A percentile compares a stretch with the other conserved stretches of the same genome.
Evolutionary conservation across 2,888 invertebrate genomes (phyloP).

Genomic region (Caenorhabditis japonica): DNA sequence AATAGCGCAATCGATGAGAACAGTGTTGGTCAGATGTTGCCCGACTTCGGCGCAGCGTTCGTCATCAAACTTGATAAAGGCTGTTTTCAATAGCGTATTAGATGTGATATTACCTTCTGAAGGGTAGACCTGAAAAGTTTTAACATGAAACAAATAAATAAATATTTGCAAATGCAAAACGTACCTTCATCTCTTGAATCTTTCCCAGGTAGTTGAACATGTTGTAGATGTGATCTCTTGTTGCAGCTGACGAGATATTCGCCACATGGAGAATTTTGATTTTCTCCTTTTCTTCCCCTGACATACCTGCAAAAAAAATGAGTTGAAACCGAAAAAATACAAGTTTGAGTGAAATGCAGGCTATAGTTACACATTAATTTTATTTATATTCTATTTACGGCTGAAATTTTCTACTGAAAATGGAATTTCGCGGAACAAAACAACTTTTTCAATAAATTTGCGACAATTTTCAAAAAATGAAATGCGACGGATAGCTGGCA

Average conservation of each 20-base stretch:
- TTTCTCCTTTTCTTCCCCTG: conserved; percentile 55
- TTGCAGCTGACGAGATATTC: conserved; percentile 75
- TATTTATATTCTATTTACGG: too few relatives aligned
- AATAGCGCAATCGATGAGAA: conserved; percentile 96
- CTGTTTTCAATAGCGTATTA: conserved; percentile 82
- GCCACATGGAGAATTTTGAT: conserved; percentile 73
- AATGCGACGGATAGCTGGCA: conserved; percentile 24
- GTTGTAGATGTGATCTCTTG: conserved; percentile 73
- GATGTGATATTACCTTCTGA: conserved; percentile 66
- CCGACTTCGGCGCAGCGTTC: conserved; percentile 90
- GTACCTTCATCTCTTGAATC: conserved; percentile 75
- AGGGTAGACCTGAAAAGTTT: conserved; percentile 72
- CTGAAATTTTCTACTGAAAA: too few relatives aligned
- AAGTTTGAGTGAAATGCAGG: too few relatives aligned
- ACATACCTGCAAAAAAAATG: conserved; percentile 47
- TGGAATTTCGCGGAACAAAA: too few relatives aligned
- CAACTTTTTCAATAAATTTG: background rate
- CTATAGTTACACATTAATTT: too few relatives aligned
- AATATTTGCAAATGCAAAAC: too few relatives aligned
- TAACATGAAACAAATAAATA: background rate
- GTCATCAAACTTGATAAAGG: conserved; percentile 95
- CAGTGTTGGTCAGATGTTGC: conserved; percentile 97
- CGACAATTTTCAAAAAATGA: background rate
- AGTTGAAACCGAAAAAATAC: background rate
- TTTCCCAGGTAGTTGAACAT: conserved; percentile 75